These are phyloP conservation scores for Syrrhaptes paradoxus DNA, from an alignment of 2,113 vertebrate genomes.

Conservation along the genomic window DNA sequence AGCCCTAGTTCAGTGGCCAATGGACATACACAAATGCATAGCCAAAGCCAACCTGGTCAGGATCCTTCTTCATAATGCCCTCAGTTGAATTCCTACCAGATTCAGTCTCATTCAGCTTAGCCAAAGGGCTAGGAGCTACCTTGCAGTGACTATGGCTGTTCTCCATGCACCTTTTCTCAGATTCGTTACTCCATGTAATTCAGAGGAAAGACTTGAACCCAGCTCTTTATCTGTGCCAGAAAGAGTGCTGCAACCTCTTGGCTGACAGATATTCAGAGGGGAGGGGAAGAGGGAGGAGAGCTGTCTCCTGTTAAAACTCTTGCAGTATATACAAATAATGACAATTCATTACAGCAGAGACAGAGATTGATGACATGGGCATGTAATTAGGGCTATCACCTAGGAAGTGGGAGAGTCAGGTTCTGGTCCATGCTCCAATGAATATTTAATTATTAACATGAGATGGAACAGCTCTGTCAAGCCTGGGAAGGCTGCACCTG, in stretches of 20 bases:
- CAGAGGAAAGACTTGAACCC: background rate
- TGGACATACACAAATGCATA: background rate
- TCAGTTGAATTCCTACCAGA: background rate
- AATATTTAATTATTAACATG: conserved; percentile 71
- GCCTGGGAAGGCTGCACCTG: conserved; percentile 45
- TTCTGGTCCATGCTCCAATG: conserved; percentile 65
- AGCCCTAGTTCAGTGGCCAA: background rate
- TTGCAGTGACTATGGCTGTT: background rate
- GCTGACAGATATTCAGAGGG: background rate
- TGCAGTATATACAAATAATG: conserved; percentile 55
- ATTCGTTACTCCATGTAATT: background rate
- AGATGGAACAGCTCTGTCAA: conserved; percentile 63
- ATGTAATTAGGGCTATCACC: conserved; percentile 67
- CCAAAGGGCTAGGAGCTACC: background rate
- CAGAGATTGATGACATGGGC: conserved; percentile 64
- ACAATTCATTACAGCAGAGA: conserved; percentile 62
- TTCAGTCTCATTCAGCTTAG: background rate
- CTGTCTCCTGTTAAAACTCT: conserved; percentile 42
- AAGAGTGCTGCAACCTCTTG: background rate
- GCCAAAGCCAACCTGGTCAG: background rate
- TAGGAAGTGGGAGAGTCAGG: conserved; percentile 61
- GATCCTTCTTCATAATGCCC: background rate
- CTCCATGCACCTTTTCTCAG: background rate
- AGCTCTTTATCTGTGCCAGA: background rate
- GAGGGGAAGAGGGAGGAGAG: background rate